phyloP scores from a whole-genome alignment of 2,888 invertebrate genomes.

The Sericinus montela region DNA sequence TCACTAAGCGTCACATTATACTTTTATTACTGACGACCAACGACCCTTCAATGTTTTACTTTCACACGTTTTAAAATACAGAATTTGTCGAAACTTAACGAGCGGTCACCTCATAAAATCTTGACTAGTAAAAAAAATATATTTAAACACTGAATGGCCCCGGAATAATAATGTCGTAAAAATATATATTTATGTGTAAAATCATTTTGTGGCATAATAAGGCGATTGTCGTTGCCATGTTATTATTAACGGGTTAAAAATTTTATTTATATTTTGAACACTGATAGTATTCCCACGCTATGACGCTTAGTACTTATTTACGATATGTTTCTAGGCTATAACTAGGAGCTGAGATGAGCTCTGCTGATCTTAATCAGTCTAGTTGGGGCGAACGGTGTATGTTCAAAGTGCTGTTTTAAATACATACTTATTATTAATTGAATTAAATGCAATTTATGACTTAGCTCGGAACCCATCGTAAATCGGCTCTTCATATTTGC shows the following conservation, averaged over 20 bases:
- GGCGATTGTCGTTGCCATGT: slow-evolving; percentile 23
- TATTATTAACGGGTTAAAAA: slow-evolving; percentile 32
- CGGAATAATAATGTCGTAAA: slow-evolving; percentile 72
- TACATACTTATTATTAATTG: no score
- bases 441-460: no score
- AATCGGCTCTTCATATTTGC: no score
- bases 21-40: slow-evolving; percentile 49
- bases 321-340: slow-evolving; percentile 13
- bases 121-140: slow-evolving; percentile 47
- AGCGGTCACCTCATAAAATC: slow-evolving; percentile 62
- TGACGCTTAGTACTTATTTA: slow-evolving; percentile 2
- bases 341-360: slow-evolving; percentile 10
- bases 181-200: slow-evolving; percentile 55
- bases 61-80: slow-evolving; percentile 72
- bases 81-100: slow-evolving; percentile 57
- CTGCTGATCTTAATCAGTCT: slow-evolving; percentile 1
- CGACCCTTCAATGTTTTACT: slow-evolving; percentile 62
- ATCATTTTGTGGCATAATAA: slow-evolving; percentile 26
- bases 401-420: neutral
- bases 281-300: slow-evolving; percentile 17
- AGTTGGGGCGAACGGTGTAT: neutral
- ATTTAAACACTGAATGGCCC: slow-evolving; percentile 38
- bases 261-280: slow-evolving; percentile 27
- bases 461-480: no score
- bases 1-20: slow-evolving; percentile 41